Conservation (phyloP, 2,113 vertebrate species). For the Catharus fuscescens region DNA sequence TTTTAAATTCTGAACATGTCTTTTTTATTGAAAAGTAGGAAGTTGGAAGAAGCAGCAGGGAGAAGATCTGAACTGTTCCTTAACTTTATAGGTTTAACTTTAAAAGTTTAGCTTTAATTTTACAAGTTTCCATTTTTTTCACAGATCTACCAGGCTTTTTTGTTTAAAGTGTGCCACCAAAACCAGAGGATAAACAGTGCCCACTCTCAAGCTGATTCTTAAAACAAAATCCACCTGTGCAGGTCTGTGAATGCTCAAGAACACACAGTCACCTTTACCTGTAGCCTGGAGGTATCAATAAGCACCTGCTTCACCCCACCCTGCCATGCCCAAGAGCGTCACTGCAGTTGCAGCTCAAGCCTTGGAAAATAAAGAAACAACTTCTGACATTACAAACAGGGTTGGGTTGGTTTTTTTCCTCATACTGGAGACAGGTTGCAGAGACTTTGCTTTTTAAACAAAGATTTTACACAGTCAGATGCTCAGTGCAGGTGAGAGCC, state of each 20-base stretch:
- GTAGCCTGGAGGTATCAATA: constrained; percentile 74
- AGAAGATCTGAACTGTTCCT: not conserved
- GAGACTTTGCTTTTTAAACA: not conserved
- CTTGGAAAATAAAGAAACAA: constrained; percentile 30
- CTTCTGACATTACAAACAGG: not conserved
- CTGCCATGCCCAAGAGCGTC: constrained; percentile 51
- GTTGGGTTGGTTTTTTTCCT: not conserved
- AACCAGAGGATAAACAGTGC: not conserved
- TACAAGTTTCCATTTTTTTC: not conserved
- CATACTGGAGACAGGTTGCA: not conserved
- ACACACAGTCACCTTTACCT: constrained; percentile 55
- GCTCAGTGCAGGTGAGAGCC: not conserved
- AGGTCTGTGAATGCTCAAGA: not conserved
- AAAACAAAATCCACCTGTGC: constrained; percentile 51
- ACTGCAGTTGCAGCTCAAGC: constrained; percentile 57
- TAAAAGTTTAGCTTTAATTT: not conserved
- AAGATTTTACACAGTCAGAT: not conserved
- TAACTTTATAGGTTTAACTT: not conserved
- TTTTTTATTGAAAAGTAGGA: not conserved
- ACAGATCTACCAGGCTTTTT: not conserved
- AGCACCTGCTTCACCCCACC: constrained; percentile 67
- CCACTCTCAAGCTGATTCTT: not conserved
- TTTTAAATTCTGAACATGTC: not conserved
- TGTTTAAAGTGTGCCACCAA: not conserved
- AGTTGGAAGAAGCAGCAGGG: not conserved